These are phyloP conservation scores for Drosophila kanekoi DNA, from an alignment of 2,888 invertebrate species.

Conservation along the genomic window DNA sequence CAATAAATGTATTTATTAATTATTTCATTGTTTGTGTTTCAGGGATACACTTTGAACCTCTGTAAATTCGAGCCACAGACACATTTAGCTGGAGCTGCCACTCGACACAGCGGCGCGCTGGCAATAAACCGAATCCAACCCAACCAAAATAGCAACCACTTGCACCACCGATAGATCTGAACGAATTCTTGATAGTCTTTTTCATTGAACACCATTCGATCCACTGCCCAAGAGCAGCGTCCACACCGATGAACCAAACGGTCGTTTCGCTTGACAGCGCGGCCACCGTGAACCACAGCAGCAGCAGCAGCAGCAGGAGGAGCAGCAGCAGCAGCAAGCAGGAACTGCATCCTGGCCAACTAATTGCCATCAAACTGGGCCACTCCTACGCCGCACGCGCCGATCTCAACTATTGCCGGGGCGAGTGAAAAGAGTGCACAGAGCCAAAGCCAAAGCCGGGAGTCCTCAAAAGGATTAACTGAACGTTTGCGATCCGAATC, in stretches of 20 bases:
- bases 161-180: slow-evolving; percentile 1
- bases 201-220: slow-evolving; percentile 45
- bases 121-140: neutral
- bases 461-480: too few relatives aligned
- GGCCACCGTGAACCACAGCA: slow-evolving; percentile 71
- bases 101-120: slow-evolving; percentile 25
- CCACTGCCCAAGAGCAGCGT: slow-evolving; percentile 61
- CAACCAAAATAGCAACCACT: slow-evolving; percentile 24
- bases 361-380: slow-evolving; percentile 65
- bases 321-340: slow-evolving; percentile 34
- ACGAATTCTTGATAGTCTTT: slow-evolving; percentile 7
- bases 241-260: slow-evolving; percentile 84
- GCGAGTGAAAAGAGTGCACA: slow-evolving; percentile 28
- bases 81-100: slow-evolving; percentile 38
- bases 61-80: slow-evolving; percentile 40
- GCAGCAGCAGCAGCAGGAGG: slow-evolving; percentile 48
- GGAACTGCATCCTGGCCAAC: slow-evolving; percentile 64
- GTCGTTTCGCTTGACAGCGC: slow-evolving; percentile 82
- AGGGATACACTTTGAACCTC: slow-evolving; percentile 68
- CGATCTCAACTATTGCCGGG: slow-evolving; percentile 82
- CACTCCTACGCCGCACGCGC: slow-evolving; percentile 84
- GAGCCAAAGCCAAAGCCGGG: neutral
- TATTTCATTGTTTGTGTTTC: neutral
- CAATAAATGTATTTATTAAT: neutral
- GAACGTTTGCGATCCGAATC: neutral